Base-by-base conservation (phyloP, 2,797 vertebrate genomes). In the Leptodactylus fallax region DNA sequence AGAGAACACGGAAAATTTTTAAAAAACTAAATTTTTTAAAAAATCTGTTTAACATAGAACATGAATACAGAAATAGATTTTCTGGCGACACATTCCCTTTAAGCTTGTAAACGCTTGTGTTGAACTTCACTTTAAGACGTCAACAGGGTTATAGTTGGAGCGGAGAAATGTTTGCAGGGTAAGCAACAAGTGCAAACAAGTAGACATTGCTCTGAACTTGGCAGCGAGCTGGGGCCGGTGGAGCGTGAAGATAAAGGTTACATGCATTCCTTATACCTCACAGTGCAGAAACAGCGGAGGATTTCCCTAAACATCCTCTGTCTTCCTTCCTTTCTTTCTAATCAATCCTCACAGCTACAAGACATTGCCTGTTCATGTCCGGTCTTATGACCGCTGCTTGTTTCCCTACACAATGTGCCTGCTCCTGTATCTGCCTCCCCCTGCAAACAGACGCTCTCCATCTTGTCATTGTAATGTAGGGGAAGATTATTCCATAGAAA, bases 241-340 rank as follows among this genome's bases (percentile, higher is more conserved):
- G 49, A 71, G 23, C 14, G 7, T 74, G 14, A 45, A 74, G 82
- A 84, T 84, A 74, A 84, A 84, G 71, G 69, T 84, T 47, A 12
- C 21, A 51, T 77, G 74, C 21, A 21, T 71, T 83, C 25, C 12
- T 85, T 55, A 53, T 47, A 45, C 47, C 53, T 79, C 55, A 61
- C 16, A 67, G 6, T 65, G 83, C 67, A 85, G 19, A 51, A 79
- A 83, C 55, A 83, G 87, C 2, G 0, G 72, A 78, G 81, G 79
- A 86, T 86, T 89, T 89, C 79, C 84, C 87, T 86, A 86, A 89
- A 82, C 87, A 89, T 47, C 56, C 6, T 7, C 21, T 17, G 83
- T 45, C 74, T 89, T 89, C 87, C 87, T 89, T 86, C 87, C 87
- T 89, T 83, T 89, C 69, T 81, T 82, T 78, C 71, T 89, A 89